A percentile compares a stretch with the other conserved stretches of the same genome.
Conservation (phyloP, 2,113 vertebrate genomes). For the Lophius piscatorius region DNA sequence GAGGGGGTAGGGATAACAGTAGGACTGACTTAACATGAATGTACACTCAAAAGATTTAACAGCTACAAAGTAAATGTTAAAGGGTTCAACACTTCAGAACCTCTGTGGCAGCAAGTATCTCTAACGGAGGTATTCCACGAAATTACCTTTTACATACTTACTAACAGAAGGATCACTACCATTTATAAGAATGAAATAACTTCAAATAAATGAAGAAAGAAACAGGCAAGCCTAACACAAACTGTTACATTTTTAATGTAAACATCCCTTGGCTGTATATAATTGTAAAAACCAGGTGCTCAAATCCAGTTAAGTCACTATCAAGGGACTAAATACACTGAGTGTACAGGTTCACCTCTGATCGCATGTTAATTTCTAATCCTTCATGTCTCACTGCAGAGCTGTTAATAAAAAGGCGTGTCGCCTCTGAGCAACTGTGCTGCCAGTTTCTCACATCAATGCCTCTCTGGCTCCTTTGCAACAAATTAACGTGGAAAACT, state of each 20-base stretch:
- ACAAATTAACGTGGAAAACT: conserved; percentile 59
- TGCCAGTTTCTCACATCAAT: conserved; percentile 63
- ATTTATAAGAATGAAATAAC: too few species aligned
- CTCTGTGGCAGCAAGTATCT: too few species aligned
- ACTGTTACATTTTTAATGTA: too few species aligned
- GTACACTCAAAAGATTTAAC: neutral
- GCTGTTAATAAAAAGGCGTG: conserved; percentile 42
- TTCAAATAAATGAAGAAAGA: too few species aligned
- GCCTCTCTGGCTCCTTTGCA: conserved; percentile 46
- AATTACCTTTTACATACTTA: too few species aligned
- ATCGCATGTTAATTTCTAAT: conserved; percentile 37
- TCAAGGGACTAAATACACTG: too few species aligned
- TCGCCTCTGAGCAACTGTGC: conserved; percentile 19
- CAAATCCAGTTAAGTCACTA: too few species aligned
- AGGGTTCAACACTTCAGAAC: neutral
- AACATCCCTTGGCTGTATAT: too few species aligned
- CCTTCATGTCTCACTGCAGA: conserved; percentile 22
- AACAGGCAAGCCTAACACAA: too few species aligned
- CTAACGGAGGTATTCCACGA: too few species aligned
- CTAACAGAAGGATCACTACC: too few species aligned
- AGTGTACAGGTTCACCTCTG: conserved; percentile 25
- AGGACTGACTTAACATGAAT: neutral
- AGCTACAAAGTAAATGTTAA: neutral
- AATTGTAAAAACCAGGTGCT: too few species aligned
- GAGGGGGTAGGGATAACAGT: neutral